phyloP scores from a whole-genome alignment of 2,888 invertebrate genomes.

The Neoaliturus tenellus region DNA sequence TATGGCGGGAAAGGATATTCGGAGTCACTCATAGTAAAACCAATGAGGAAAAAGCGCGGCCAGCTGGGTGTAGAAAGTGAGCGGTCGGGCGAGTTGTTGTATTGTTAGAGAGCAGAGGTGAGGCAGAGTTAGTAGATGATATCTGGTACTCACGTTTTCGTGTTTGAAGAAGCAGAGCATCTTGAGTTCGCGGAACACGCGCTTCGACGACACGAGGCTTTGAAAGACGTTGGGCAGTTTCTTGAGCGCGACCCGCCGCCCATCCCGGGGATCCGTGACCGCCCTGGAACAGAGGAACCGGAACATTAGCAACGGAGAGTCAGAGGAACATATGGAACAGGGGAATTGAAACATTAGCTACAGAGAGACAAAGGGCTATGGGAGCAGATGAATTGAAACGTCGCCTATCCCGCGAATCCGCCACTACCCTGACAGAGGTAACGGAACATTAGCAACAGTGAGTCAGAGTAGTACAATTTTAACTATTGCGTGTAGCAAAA shows the following conservation, averaged over 20 bases:
- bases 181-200: slow-evolving; percentile 98
- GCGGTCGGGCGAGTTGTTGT: background rate
- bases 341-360: no score
- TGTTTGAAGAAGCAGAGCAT: slow-evolving; percentile 99
- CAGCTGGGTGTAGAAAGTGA: background rate
- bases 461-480: no score
- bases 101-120: background rate
- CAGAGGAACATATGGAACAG: background rate
- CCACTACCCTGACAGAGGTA: no score
- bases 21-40: no score
- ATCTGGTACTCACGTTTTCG: slow-evolving; percentile 92
- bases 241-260: slow-evolving; percentile 98
- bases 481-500: no score
- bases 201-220: slow-evolving; percentile 98
- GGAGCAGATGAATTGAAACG: no score
- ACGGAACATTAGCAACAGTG: no score
- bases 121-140: background rate
- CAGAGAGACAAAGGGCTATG: no score
- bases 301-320: slow-evolving; percentile 4
- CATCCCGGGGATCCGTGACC: slow-evolving; percentile 99
- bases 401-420: no score
- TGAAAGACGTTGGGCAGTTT: slow-evolving; percentile 99
- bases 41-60: no score
- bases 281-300: slow-evolving; percentile 85
- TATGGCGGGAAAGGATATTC: background rate